These are phyloP conservation scores for Schizaphis graminum DNA, from an alignment of 2,888 invertebrate species.

Conservation along the genomic window DNA sequence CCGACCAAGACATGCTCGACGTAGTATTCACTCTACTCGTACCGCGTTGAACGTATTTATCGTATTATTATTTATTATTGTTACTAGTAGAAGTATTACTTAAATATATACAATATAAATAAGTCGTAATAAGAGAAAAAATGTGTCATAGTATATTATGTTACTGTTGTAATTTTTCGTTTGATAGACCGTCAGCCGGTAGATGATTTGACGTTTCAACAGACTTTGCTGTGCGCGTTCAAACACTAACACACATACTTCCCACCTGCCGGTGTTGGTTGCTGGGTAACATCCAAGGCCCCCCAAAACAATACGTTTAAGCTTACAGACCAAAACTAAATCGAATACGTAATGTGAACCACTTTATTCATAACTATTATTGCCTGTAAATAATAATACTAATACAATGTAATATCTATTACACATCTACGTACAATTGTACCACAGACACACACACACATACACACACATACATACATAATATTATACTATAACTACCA, in stretches of 20 bases:
- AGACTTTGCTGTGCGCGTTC: background rate
- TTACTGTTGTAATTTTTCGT: background rate
- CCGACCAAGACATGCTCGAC: slow-evolving; percentile 55
- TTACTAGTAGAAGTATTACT: background rate
- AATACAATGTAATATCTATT: background rate
- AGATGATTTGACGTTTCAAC: background rate
- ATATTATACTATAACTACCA: background rate
- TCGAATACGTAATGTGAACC: background rate
- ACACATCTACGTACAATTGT: background rate
- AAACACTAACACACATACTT: background rate
- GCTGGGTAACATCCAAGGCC: slow-evolving; percentile 49
- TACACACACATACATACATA: no score
- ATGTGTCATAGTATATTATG: background rate
- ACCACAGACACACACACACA: background rate
- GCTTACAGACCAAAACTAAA: background rate
- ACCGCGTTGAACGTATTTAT: background rate
- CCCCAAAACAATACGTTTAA: slow-evolving; percentile 29
- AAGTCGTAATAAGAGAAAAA: background rate
- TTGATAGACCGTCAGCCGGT: background rate
- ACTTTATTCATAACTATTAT: background rate
- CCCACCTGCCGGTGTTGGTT: slow-evolving; percentile 36
- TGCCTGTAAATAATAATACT: background rate
- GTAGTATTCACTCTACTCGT: no score
- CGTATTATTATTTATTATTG: background rate
- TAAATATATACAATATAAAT: background rate